Base-by-base conservation (phyloP, 2,113 vertebrate genomes). In the Melanocharis versteri region DNA sequence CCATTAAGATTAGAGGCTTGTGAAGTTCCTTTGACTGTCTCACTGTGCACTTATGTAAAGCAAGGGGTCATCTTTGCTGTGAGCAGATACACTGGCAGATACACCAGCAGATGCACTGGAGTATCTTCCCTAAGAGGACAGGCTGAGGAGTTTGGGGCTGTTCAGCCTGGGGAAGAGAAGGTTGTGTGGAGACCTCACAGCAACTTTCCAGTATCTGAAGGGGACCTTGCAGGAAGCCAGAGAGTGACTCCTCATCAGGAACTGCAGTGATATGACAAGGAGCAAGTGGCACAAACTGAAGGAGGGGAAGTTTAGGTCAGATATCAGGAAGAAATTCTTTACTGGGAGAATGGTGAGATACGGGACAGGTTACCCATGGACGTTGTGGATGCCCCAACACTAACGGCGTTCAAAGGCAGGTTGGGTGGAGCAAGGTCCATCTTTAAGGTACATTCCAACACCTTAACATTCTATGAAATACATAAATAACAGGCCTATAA, bases 321-420 rank as follows among this genome's bases (percentile, higher is more conserved):
- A 8, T 30, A 47, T 53, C 21, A 75, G 16, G 37, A 53, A 53
- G 9, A 47, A 82, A 60, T 40, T 60, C 33, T 45, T 30, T 45
- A 45, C 24, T 53, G 15, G 65, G 28, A 69, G 14, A 35, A 8
- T 20, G 14, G 10, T 54, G 14, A 35, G 26, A 23, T 35, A 19
- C 15, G 8, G 14, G 35, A 27, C n/a, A 83, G 13, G 10, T 14
- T 81, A 28, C 2, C 13, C 15, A 35, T 10, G 14, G 21, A 83
- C 0, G 0, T 6, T 48, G n/a, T 31, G 42, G 8, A 47, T 48
- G 15, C 12, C 15, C n/a, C 54, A 61, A 31, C 4, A 12, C n/a
- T 26, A 17, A 39, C 7, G 31, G 20, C 19, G 26, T 20, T 42
- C 30, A 69, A 54, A 37, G 18, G 18, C 12, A 54, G 8, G 31